Conservation (phyloP, 2,888 invertebrate species). For the Diadromus collaris region DNA sequence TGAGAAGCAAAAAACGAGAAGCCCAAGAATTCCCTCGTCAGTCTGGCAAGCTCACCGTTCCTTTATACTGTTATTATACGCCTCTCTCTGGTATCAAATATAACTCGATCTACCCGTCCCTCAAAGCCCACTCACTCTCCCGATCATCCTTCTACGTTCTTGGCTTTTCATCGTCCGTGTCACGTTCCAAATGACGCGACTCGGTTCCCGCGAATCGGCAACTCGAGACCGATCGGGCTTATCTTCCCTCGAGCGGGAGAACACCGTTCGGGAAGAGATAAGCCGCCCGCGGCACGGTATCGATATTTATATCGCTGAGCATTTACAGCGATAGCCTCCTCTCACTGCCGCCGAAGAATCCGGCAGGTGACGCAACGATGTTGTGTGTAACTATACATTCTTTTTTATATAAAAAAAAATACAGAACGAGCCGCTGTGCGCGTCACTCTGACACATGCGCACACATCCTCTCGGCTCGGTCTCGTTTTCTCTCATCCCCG, state of each 20-base stretch:
- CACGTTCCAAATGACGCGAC: slow-evolving; percentile 44
- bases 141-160: background rate
- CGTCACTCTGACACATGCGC: slow-evolving; percentile 48
- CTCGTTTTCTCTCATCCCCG: slow-evolving; percentile 34
- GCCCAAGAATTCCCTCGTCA: slow-evolving; percentile 15
- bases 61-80: slow-evolving; percentile 37
- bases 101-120: slow-evolving; percentile 43
- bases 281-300: slow-evolving; percentile 9
- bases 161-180: slow-evolving; percentile 46
- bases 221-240: slow-evolving; percentile 34
- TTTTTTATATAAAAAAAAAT: background rate
- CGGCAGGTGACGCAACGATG: slow-evolving; percentile 34
- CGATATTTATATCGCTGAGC: slow-evolving; percentile 39
- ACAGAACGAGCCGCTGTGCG: slow-evolving; percentile 23
- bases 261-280: slow-evolving; percentile 27
- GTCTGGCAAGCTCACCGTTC: slow-evolving; percentile 13
- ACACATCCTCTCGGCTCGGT: slow-evolving; percentile 25
- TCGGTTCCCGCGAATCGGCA: slow-evolving; percentile 2
- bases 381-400: background rate
- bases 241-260: slow-evolving; percentile 25
- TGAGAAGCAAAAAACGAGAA: slow-evolving; percentile 6
- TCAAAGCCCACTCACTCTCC: background rate
- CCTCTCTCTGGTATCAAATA: slow-evolving; percentile 36
- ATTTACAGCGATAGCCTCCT: background rate
- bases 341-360: background rate